Evolutionary conservation across 2,888 invertebrate genomes (phyloP), one percentile per base, ranked within the genome.

Genomic region (Drosophila paracracens): DNA sequence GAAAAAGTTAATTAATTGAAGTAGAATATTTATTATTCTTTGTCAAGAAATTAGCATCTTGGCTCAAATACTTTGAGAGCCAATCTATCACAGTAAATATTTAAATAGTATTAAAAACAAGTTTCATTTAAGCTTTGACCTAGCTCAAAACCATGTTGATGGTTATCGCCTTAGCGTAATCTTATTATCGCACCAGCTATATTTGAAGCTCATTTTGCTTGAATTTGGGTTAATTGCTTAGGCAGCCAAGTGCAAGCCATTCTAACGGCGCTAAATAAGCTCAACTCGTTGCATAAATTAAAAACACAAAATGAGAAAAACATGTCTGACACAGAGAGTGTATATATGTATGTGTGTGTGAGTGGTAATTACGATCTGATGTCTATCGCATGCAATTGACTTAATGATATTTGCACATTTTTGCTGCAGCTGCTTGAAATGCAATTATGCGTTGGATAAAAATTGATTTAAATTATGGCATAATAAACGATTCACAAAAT

Each of bases 191-290:
- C 72, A 63, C 50, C 71, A 63, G 73, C 59, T 53, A 74, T 70
- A 82, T 68, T 59, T 52, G 68, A 71, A 78, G 67, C 66, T 58
- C 71, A 76, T 74, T 78, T 74, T 33, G 58, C 31, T 33, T n/a
- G 65, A 64, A 86, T 72, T 73, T 79, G 73, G 84, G 88, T 84
- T 87, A 84, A 84, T 84, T 84, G 76, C 81, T 67, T 75, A 60
- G 73, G 10, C 76, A 72, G 73, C 43, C 58, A 70, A 58, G 59
- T 57, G 68, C 50, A 62, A 77, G 51, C 72, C 50, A 57, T 36
- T 38, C 54, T 51, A 54, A 71, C 61, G 53, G 52, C 68, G 62
- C 69, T 74, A 73, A 74, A 82, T 78, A 74, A 77, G 73, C 72
- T 69, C 46, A 61, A 53, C 68, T 63, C 46, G 53, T 54, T 61